Evolutionary conservation across 2,113 vertebrate species (phyloP).

Genomic region (Centropus bengalensis): DNA sequence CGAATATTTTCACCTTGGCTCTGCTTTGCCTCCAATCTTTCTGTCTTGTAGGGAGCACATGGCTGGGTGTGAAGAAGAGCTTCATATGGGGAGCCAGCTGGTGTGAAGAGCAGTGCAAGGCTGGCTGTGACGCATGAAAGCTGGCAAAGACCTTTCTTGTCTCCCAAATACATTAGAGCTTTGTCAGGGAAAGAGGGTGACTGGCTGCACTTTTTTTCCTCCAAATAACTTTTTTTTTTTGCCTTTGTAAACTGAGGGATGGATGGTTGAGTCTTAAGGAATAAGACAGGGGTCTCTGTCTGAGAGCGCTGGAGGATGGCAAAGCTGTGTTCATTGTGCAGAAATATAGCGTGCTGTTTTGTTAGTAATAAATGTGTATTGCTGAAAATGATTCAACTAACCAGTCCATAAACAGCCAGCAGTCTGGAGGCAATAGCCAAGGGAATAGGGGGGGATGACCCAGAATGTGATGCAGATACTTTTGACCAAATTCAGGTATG

Average conservation of each 20-base stretch:
- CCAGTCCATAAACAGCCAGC: background rate
- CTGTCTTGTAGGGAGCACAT: background rate
- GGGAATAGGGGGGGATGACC: background rate
- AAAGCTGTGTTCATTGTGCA: background rate
- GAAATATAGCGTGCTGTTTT: background rate
- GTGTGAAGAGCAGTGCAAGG: background rate
- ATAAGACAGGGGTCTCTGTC: background rate
- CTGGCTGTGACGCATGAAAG: fast-evolving
- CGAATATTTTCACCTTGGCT: background rate
- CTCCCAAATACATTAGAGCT: background rate
- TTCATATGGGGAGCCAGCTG: background rate
- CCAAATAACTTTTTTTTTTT: background rate
- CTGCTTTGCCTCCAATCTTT: background rate
- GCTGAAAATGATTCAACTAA: background rate
- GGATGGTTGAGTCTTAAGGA: background rate
- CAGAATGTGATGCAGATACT: background rate
- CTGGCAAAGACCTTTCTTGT: background rate
- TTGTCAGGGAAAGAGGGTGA: background rate
- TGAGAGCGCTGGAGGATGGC: background rate
- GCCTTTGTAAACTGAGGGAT: background rate
- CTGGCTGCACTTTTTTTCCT: background rate
- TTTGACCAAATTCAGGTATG: background rate
- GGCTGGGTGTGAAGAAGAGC: background rate
- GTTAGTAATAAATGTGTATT: background rate
- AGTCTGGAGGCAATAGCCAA: background rate